Base-by-base conservation (phyloP, 2,888 invertebrate species). In the Drosophila niveifrons region DNA sequence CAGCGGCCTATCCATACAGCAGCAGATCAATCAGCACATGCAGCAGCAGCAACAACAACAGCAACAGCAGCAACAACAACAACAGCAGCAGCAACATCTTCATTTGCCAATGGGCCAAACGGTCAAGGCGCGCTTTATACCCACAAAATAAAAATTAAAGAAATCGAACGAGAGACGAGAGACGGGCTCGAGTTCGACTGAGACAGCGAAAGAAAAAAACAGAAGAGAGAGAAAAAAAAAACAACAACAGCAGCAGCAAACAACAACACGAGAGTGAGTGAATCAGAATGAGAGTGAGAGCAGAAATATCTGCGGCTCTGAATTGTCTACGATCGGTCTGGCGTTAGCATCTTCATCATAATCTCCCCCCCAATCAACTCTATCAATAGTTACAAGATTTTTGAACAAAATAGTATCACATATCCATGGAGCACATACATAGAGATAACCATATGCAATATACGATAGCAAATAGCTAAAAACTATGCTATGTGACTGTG, bases 91-190 rank as follows among this genome's bases (percentile, higher is more conserved):
- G 46, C 90, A 89, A 56, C 89, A 90, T 64, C 78, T 85, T 18
- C 90, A 86, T 75, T 65, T 89, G 70, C 82, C 89, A 29, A 79
- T 85, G 71, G 91, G 88, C 13, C 90, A 90, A 76, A 87, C 91
- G 77, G 89, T 91, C 64, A 92, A 92, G 82, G 90, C 90, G 77
- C 92, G 92, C 73, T 92, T 91, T 64, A 91, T 92, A 89, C 91
- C 91, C 80, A 90, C 89, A 67, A 91, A 91, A 82, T 91, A 90
- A 75, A 63, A 66, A 53, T 46, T 53, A 31, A 53, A 29, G 13
- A 53, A 18, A 41, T 1, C 17, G 15, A 57, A 31, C 28, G 31
- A 31, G 44, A 53, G 17, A 18, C 7, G 11, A 47, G n/a, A n/a
- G n/a, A 28, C 18, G 39, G 29, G 23, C 17, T 15, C 34, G 23